phyloP scores from a whole-genome alignment of 2,888 invertebrate genomes.

The Phragmatobia fuliginosa region DNA sequence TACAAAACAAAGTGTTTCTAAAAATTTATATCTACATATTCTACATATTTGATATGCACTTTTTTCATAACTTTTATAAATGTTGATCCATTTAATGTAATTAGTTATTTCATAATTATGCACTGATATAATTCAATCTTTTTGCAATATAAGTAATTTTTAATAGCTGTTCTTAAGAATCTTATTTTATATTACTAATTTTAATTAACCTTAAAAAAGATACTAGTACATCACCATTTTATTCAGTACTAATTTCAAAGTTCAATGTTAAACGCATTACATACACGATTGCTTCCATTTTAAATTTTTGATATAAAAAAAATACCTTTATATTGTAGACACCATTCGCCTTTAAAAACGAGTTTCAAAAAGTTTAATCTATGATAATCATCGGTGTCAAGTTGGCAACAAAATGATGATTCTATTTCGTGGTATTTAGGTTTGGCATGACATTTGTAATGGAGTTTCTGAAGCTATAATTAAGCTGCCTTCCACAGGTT shows the following conservation, averaged over 20 bases:
- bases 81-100: too few relatives aligned
- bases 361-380: conserved; percentile 34
- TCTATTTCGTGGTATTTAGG: conserved; percentile 69
- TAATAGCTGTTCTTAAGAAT: neutral
- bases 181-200: neutral
- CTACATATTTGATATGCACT: too few relatives aligned
- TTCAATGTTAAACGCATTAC: neutral
- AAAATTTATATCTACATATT: too few relatives aligned
- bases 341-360: neutral
- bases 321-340: neutral
- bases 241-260: neutral
- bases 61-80: too few relatives aligned
- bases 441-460: conserved; percentile 70
- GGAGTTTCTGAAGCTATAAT: conserved; percentile 53
- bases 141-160: neutral
- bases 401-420: conserved; percentile 55
- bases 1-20: neutral
- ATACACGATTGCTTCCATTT: neutral
- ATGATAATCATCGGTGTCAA: conserved; percentile 40
- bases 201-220: too few relatives aligned
- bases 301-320: too few relatives aligned
- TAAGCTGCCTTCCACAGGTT: conserved; percentile 50
- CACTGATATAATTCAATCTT: too few relatives aligned
- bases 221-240: neutral
- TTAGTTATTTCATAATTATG: too few relatives aligned